Percentiles rank a stretch among this genome's conserved stretches.
Evolutionary conservation across 2,888 invertebrate species (phyloP).

Genomic region (Eupeodes latifasciatus): DNA sequence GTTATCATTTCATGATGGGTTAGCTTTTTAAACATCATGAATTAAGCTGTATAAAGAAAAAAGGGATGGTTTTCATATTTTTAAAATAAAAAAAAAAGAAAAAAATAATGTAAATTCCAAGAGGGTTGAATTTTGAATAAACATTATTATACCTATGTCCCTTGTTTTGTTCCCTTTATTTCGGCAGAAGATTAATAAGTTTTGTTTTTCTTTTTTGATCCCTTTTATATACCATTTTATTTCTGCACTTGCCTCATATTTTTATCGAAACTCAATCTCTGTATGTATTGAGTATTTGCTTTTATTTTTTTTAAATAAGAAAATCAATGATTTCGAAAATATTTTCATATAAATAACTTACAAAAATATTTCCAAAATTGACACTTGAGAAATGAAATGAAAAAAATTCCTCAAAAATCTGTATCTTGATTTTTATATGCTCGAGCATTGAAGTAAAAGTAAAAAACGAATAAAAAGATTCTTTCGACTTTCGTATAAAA

Average conservation of each 20-base stretch:
- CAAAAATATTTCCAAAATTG: conserved; percentile 12
- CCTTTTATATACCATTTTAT: neutral
- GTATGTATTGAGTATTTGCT: neutral
- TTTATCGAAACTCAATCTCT: neutral
- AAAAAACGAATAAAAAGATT: neutral
- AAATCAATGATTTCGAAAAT: conserved; percentile 1
- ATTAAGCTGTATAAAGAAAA: neutral
- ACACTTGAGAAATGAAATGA: conserved; percentile 22
- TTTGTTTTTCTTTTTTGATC: neutral
- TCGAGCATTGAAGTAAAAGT: neutral
- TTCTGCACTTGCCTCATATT: neutral
- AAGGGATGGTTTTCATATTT: neutral
- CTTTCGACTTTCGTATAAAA: conserved; percentile 18
- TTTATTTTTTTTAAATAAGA: neutral
- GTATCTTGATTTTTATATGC: neutral
- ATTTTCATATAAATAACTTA: conserved; percentile 1
- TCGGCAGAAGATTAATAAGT: neutral
- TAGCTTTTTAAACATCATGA: neutral
- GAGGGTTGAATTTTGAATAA: neutral
- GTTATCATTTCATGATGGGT: neutral
- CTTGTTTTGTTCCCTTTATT: neutral
- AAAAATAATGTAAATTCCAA: neutral
- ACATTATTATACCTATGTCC: neutral
- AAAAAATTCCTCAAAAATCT: conserved; percentile 24
- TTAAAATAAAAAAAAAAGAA: neutral